Conservation (phyloP, 1,140 invertebrate genomes). For the Melanaphis sacchari region DNA sequence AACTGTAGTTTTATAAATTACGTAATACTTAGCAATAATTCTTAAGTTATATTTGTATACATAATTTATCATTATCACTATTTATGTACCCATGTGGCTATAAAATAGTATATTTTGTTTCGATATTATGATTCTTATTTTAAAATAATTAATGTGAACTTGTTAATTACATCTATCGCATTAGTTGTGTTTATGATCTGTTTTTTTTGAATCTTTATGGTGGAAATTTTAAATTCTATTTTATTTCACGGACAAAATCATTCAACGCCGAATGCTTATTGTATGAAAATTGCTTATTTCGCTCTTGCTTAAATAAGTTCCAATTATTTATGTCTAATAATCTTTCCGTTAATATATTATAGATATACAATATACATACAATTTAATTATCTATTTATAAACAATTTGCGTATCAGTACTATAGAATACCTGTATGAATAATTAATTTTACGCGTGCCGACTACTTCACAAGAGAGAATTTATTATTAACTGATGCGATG, state of each 20-base stretch:
- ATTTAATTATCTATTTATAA: not conserved
- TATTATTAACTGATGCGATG: not conserved
- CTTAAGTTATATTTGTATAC: not conserved
- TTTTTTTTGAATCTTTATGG: not conserved
- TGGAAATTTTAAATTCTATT: not conserved
- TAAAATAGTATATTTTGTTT: too few species aligned
- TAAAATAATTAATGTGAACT: not conserved
- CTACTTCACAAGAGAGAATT: not conserved
- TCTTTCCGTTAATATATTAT: not conserved
- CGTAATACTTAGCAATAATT: not conserved
- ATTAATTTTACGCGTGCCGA: not conserved
- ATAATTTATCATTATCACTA: too few species aligned
- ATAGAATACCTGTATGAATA: not conserved
- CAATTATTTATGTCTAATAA: not conserved
- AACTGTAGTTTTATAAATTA: not conserved
- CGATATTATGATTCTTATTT: not conserved
- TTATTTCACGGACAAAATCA: not conserved
- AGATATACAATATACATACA: not conserved
- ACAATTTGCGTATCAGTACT: not conserved
- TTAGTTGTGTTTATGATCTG: not conserved
- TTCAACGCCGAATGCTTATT: not conserved
- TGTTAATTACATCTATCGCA: not conserved
- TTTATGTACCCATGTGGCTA: too few species aligned
- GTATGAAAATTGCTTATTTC: not conserved
- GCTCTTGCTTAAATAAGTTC: not conserved